Conservation (phyloP, 2,113 vertebrate genomes). For the Cervus canadensis region DNA sequence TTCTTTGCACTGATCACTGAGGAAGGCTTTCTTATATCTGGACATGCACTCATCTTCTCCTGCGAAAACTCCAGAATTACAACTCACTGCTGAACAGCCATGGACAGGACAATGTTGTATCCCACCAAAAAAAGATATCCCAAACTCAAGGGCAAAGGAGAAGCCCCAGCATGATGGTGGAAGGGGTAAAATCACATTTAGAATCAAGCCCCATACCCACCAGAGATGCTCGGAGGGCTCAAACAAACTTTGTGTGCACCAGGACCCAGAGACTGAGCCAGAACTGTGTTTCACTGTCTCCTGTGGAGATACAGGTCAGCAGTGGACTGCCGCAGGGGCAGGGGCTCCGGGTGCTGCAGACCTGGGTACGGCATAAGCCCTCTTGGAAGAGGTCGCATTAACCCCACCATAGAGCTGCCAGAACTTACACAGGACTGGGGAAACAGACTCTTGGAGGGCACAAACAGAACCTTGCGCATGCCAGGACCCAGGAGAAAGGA, state of each 20-base stretch:
- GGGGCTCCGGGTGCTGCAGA: not conserved
- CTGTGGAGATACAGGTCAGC: not conserved
- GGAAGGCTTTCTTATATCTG: not conserved
- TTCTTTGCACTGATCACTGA: not conserved
- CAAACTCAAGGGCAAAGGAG: not conserved
- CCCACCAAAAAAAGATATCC: not conserved
- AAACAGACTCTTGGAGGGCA: not conserved
- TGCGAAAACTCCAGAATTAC: not conserved
- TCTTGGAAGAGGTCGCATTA: not conserved
- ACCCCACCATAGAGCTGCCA: not conserved
- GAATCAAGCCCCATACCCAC: not conserved
- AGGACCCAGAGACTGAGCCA: not conserved
- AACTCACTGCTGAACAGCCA: not conserved
- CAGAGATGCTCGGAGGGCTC: not conserved
- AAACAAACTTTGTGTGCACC: not conserved
- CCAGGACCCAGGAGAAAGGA: not conserved
- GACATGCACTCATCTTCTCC: not conserved
- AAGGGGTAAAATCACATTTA: not conserved
- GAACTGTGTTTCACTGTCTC: not conserved
- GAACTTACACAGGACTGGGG: not conserved
- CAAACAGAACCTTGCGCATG: not conserved
- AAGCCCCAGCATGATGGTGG: not conserved
- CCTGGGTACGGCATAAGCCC: not conserved
- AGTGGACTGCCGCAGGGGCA: fast-evolving
- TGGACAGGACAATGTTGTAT: not conserved